A percentile compares a stretch with the other conserved stretches of the same genome.
These are phyloP conservation scores for Amblyjoppa fuscipennis DNA, from an alignment of 2,888 invertebrate species.

Conservation along the genomic window DNA sequence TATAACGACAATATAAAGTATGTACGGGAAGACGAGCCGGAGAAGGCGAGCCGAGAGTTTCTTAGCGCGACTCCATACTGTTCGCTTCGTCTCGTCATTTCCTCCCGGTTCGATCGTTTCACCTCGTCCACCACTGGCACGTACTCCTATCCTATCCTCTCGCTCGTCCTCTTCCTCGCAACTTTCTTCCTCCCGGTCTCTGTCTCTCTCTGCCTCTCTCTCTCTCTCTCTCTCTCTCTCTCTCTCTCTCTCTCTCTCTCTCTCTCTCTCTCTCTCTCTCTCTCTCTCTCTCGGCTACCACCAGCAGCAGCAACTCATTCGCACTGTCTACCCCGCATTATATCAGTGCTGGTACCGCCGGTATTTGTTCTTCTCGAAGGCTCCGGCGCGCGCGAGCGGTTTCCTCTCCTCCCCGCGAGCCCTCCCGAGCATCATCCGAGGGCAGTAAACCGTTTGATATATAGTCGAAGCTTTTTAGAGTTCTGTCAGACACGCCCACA, in stretches of 20 bases:
- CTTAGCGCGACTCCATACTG: conserved; percentile 51
- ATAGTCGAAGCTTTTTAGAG: conserved; percentile 85
- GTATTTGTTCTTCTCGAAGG: conserved; percentile 68
- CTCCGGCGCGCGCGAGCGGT: conserved; percentile 66
- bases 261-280: neutral
- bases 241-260: neutral
- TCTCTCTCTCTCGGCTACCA: conserved; percentile 19
- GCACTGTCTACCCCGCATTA: conserved; percentile 50
- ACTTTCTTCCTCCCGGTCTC: conserved; percentile 48
- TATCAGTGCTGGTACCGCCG: conserved; percentile 47
- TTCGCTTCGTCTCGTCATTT: conserved; percentile 62
- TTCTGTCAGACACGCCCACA: conserved; percentile 85
- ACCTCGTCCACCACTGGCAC: conserved; percentile 12
- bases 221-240: neutral
- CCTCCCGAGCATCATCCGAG: conserved; percentile 79
- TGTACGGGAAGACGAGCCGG: conserved; percentile 5
- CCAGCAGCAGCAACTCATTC: conserved; percentile 53
- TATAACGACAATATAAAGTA: conserved; percentile 74
- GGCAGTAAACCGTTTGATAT: conserved; percentile 85
- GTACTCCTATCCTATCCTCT: neutral
- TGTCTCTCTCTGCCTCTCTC: too few species aligned
- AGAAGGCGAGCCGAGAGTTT: conserved; percentile 35
- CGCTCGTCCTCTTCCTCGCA: conserved; percentile 60
- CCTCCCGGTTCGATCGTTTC: conserved; percentile 59
- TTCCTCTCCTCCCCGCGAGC: conserved; percentile 71